Evolutionary conservation across 1,140 invertebrate genomes (phyloP), one percentile per base, ranked within the genome.

Genomic region (Polypedilum pembai): DNA sequence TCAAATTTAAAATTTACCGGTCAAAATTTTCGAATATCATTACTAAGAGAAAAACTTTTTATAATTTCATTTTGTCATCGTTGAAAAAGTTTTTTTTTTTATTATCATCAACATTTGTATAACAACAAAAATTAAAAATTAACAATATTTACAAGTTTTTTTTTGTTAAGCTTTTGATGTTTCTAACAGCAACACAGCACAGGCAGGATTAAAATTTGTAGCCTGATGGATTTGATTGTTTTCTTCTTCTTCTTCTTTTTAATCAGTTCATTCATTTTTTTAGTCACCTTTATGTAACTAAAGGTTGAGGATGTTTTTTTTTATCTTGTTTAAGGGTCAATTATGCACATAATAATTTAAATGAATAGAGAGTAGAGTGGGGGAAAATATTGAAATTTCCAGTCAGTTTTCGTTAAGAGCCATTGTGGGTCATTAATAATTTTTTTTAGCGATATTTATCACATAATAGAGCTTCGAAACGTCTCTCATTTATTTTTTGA

Each of bases 291-390:
- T 56, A 56, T 56, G 45, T 56, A 56, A 56, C 45, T 56, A 56
- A 56, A 56, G 45, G 45, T 4, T n/a, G 45, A n/a, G 12, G 8
- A 15, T 12, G 8, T 56, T n/a, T 12, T n/a, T 15, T 12, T 56
- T 45, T 1, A 15, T 33, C 24, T 33, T 33, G 24, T 33, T 33
- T 33, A 15, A 12, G 45, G 45, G 45, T 56, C 45, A 56, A 56
- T 56, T 56, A 56, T 56, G 45, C 45, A 56, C 45, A 56, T 56
- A 56, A 56, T 56, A 56, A 56, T 56, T 56, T 56, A 56, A 45
- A 56, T 56, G 45, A 56, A n/a, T n/a, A n/a, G n/a, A 56, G 8
- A 12, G 41, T 45, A n/a, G 12, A 56, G n/a, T 56, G n/a, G 12
- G 45, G n/a, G 12, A n/a, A 15, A 56, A 12, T 12, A 56, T 56